Conservation (phyloP, 2,797 vertebrate genomes). For the Sternotherus odoratus region DNA sequence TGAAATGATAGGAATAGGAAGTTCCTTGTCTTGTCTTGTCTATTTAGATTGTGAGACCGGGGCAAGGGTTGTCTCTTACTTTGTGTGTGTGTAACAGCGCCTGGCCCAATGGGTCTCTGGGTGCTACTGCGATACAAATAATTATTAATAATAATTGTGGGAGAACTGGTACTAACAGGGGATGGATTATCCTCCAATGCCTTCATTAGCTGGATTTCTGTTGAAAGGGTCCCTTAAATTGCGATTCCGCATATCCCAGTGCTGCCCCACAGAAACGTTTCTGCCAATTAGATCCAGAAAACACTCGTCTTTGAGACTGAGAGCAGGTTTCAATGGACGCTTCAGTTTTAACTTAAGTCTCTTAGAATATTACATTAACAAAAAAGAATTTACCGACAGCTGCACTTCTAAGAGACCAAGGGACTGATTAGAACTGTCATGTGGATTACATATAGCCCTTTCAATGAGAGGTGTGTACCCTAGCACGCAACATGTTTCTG, state of each 20-base stretch:
- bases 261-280: slow-evolving; percentile 62
- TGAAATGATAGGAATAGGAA: neutral
- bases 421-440: slow-evolving; percentile 78
- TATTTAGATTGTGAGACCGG: neutral
- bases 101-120: neutral
- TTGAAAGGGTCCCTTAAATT: slow-evolving; percentile 72
- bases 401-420: slow-evolving; percentile 80
- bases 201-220: slow-evolving; percentile 74
- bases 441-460: slow-evolving; percentile 70
- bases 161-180: neutral
- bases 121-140: slow-evolving; percentile 26
- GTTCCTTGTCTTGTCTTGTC: neutral
- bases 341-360: slow-evolving; percentile 80
- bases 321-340: slow-evolving; percentile 80
- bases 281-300: slow-evolving; percentile 70
- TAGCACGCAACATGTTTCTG: neutral
- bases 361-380: slow-evolving; percentile 80
- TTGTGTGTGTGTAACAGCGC: rapidly evolving
- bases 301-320: slow-evolving; percentile 74
- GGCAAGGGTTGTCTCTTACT: neutral
- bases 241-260: slow-evolving; percentile 75
- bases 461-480: slow-evolving; percentile 75
- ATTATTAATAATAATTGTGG: slow-evolving; percentile 54
- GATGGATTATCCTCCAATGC: slow-evolving; percentile 75
- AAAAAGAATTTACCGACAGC: slow-evolving; percentile 82